Conservation (phyloP, 2,113 vertebrate species). For the Chamaea fasciata region DNA sequence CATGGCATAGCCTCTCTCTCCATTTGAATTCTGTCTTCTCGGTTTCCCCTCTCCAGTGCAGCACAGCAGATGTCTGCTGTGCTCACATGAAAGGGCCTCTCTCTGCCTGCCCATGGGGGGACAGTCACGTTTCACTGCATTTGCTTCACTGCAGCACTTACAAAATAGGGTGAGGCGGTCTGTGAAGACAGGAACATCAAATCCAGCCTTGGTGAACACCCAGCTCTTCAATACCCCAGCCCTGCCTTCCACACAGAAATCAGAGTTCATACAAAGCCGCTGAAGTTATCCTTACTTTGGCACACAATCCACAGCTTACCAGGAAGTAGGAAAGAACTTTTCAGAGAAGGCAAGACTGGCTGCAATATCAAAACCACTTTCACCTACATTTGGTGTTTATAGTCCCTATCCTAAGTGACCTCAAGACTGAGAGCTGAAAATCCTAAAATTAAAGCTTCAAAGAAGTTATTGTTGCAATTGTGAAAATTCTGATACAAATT, state of each 20-base stretch:
- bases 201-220: neutral
- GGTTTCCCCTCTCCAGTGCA: neutral
- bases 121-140: neutral
- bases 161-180: accelerated
- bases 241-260: neutral
- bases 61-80: neutral
- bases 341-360: neutral
- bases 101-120: neutral
- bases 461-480: neutral
- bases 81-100: too few species aligned
- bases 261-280: neutral
- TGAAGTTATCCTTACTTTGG: neutral
- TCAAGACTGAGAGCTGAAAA: neutral
- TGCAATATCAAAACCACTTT: neutral
- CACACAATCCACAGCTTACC: neutral
- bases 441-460: neutral
- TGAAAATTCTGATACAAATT: neutral
- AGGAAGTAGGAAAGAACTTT: neutral
- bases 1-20: neutral
- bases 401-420: neutral
- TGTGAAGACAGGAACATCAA: neutral
- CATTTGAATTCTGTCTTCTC: neutral
- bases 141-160: neutral
- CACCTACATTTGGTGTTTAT: neutral
- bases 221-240: neutral